Conservation (phyloP, 2,888 invertebrate genomes). For the Lepetodrilus schrolli region DNA sequence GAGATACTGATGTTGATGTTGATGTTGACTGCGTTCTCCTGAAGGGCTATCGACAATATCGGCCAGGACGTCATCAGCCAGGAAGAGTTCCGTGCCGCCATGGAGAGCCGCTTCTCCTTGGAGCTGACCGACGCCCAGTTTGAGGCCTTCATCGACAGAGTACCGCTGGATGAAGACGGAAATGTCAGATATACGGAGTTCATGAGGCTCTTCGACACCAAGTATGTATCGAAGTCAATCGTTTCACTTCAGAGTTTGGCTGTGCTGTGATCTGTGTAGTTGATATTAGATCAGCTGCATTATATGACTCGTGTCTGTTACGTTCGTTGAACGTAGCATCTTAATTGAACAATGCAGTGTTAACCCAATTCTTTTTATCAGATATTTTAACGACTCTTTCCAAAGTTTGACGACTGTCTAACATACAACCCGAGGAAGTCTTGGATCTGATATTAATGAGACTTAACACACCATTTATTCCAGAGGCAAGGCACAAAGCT, state of each 20-base stretch:
- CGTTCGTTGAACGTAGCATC: no score
- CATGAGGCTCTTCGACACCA: slow-evolving; percentile 75
- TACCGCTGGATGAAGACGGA: slow-evolving; percentile 73
- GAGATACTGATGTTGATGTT: no score
- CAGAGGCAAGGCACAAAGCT: slow-evolving; percentile 71
- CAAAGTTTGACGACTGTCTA: no score
- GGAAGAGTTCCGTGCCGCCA: slow-evolving; percentile 74
- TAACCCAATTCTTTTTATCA: no score
- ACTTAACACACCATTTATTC: neutral
- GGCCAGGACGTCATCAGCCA: slow-evolving; percentile 68
- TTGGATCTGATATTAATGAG: neutral
- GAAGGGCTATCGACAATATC: slow-evolving; percentile 73
- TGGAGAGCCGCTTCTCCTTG: slow-evolving; percentile 71
- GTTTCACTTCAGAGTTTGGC: no score
- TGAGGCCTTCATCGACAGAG: slow-evolving; percentile 65
- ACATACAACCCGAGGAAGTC: neutral
- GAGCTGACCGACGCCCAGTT: slow-evolving; percentile 72
- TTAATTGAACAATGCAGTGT: no score
- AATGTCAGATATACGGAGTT: slow-evolving; percentile 72
- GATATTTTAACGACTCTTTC: no score
- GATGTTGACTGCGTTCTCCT: no score
- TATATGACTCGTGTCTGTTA: no score
- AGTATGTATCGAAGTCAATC: no score
- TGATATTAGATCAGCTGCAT: no score
- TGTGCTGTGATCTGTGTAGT: no score